Conservation (phyloP, 2,113 vertebrate species). For the Myanophis thanlyinensis region DNA sequence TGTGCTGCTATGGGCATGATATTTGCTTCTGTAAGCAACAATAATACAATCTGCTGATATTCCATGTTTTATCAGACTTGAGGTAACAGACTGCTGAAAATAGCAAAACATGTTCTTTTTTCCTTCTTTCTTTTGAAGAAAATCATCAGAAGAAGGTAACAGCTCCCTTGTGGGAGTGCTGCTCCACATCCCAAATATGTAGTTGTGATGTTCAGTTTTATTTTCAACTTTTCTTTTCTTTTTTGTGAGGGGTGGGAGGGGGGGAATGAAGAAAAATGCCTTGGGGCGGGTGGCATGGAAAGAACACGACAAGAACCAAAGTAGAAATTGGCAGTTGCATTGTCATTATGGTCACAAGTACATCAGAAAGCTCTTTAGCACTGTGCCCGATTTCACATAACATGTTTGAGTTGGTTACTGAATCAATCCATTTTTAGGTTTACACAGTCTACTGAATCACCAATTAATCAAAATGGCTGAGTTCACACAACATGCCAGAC, state of each 20-base stretch:
- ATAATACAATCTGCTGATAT: slow-evolving; percentile 17
- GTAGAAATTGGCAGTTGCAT: background rate
- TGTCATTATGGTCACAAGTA: background rate
- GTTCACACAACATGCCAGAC: background rate
- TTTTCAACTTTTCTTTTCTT: slow-evolving; percentile 41
- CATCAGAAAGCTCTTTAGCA: background rate
- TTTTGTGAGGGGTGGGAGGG: too few relatives aligned
- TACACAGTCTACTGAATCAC: background rate
- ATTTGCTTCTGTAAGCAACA: slow-evolving; percentile 29
- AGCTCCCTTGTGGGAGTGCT: slow-evolving; percentile 28
- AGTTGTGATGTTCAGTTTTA: slow-evolving; percentile 33
- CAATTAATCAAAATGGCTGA: background rate
- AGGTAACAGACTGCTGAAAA: slow-evolving; percentile 14
- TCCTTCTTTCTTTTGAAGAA: background rate
- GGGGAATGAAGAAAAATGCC: background rate
- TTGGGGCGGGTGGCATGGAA: background rate
- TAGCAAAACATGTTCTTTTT: slow-evolving; percentile 18
- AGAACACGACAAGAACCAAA: background rate
- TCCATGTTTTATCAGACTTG: slow-evolving; percentile 31
- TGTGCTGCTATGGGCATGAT: slow-evolving; percentile 24
- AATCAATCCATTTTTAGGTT: background rate
- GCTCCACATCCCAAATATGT: slow-evolving; percentile 20
- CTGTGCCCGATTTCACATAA: background rate
- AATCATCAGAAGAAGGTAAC: background rate
- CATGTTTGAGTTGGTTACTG: background rate